Percentiles rank a stretch among this genome's conserved stretches.
These are phyloP conservation scores for Geophilus truncorum DNA, from an alignment of 2,888 invertebrate species.

Conservation along the genomic window DNA sequence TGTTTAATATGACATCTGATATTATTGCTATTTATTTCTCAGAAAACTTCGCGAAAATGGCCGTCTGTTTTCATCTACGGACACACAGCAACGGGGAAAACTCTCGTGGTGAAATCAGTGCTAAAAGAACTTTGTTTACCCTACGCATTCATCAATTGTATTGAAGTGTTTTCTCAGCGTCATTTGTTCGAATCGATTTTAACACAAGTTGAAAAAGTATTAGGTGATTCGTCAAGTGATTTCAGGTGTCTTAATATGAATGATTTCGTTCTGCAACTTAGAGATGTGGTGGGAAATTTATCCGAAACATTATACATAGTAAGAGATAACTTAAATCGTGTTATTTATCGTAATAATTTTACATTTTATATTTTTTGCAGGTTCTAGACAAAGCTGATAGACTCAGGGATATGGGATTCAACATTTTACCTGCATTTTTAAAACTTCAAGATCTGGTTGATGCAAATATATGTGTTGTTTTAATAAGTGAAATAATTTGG, in stretches of 20 bases:
- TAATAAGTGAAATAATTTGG: constrained; percentile 71
- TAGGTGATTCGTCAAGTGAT: not conserved
- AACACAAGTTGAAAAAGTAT: constrained; percentile 52
- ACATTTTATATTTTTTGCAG: constrained; percentile 39
- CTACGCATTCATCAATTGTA: constrained; percentile 60
- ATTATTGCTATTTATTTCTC: not conserved
- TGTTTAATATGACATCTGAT: not conserved
- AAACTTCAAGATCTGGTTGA: constrained; percentile 64
- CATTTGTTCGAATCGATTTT: constrained; percentile 72
- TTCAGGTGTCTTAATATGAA: not conserved
- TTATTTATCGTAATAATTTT: constrained; percentile 30
- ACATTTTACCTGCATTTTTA: constrained; percentile 66
- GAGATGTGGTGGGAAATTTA: not conserved
- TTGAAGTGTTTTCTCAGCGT: constrained; percentile 72
- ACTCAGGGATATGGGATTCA: constrained; percentile 68
- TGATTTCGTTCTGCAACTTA: not conserved
- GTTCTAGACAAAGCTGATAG: constrained; percentile 76
- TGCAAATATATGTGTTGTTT: constrained; percentile 66
- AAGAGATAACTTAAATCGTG: not conserved
- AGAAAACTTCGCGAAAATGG: not conserved
- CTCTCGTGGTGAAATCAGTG: constrained; percentile 60
- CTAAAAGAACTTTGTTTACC: constrained; percentile 56
- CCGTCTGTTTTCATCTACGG: constrained; percentile 66
- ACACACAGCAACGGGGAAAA: constrained; percentile 79
- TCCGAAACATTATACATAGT: not conserved